Percentiles rank a stretch among this genome's conserved stretches.
These are phyloP conservation scores for Endotricha flammealis DNA, from an alignment of 2,888 invertebrate genomes.

Conservation along the genomic window DNA sequence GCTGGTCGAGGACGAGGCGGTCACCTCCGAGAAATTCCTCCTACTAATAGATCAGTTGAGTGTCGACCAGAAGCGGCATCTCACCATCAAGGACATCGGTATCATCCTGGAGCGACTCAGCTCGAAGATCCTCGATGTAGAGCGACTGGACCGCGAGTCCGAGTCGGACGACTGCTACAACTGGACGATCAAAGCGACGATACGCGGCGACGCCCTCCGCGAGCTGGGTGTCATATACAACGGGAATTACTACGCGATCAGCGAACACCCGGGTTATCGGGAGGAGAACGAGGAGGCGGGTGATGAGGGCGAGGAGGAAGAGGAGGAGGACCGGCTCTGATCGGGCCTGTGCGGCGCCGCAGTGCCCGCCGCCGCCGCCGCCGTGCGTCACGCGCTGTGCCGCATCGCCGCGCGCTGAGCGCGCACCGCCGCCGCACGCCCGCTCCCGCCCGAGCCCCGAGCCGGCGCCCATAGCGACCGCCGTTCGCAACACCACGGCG, in stretches of 20 bases:
- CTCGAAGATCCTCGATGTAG: slow-evolving; percentile 95
- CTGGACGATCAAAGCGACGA: slow-evolving; percentile 97
- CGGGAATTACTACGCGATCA: slow-evolving; percentile 96
- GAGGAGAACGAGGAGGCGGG: slow-evolving; percentile 92
- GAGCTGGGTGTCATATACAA: slow-evolving; percentile 96
- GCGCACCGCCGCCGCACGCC: slow-evolving; percentile 27
- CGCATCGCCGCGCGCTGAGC: slow-evolving; percentile 57
- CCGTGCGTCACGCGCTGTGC: slow-evolving; percentile 63
- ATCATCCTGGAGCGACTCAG: slow-evolving; percentile 94
- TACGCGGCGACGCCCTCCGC: slow-evolving; percentile 92
- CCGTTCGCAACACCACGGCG: slow-evolving; percentile 11
- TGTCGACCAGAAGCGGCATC: slow-evolving; percentile 93
- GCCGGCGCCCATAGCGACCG: slow-evolving; percentile 12
- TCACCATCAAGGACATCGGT: slow-evolving; percentile 96
- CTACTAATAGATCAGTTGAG: slow-evolving; percentile 95
- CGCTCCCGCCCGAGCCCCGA: slow-evolving; percentile 24
- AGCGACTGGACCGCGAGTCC: slow-evolving; percentile 92
- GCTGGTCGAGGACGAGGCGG: slow-evolving; percentile 93
- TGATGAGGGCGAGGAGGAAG: slow-evolving; percentile 91
- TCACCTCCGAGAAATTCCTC: slow-evolving; percentile 94
- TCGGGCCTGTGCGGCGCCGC: slow-evolving; percentile 75
- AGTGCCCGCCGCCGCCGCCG: slow-evolving; percentile 63
- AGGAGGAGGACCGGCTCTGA: slow-evolving; percentile 85
- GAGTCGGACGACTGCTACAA: slow-evolving; percentile 96
- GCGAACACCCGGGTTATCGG: slow-evolving; percentile 95